Conservation (phyloP, 2,888 invertebrate species). For the Branchipolynoe longqiensis region DNA sequence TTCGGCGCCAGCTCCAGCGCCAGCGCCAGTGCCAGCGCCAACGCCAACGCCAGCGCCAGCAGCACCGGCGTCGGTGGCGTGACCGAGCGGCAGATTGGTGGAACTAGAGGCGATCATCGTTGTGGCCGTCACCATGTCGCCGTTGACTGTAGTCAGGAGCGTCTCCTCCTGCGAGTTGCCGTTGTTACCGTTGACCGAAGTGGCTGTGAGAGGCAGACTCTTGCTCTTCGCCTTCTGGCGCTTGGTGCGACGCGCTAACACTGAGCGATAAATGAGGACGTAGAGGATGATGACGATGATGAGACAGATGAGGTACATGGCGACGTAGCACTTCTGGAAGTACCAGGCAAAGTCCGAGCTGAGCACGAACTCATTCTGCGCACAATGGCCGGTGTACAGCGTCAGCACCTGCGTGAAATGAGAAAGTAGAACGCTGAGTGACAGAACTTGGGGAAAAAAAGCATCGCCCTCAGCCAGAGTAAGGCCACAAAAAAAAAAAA, state of each 20-base stretch:
- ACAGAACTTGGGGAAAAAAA: too few species aligned
- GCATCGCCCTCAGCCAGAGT: too few species aligned
- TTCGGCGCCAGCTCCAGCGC: too few species aligned
- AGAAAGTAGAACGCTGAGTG: too few species aligned
- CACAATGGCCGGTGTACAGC: conserved; percentile 70
- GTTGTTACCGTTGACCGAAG: conserved; percentile 52
- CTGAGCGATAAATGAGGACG: conserved; percentile 78
- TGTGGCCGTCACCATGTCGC: conserved; percentile 63
- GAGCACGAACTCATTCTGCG: conserved; percentile 69
- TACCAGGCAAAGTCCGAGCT: conserved; percentile 69
- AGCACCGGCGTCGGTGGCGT: neutral
- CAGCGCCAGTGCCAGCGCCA: neutral
- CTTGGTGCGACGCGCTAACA: conserved; percentile 68
- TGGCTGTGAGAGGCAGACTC: conserved; percentile 61
- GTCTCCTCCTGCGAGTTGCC: conserved; percentile 64
- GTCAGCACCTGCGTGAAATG: conserved; percentile 9
- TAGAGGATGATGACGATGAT: conserved; percentile 79
- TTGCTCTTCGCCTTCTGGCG: conserved; percentile 66
- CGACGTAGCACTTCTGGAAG: conserved; percentile 78
- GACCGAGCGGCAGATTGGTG: neutral
- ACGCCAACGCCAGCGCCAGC: neutral
- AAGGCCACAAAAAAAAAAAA: too few species aligned
- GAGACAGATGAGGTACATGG: conserved; percentile 77
- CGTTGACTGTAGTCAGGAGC: conserved; percentile 67
- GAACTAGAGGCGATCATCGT: neutral